Evolutionary conservation across 2,888 invertebrate species (phyloP).

Genomic region (Agonum fuliginosum): DNA sequence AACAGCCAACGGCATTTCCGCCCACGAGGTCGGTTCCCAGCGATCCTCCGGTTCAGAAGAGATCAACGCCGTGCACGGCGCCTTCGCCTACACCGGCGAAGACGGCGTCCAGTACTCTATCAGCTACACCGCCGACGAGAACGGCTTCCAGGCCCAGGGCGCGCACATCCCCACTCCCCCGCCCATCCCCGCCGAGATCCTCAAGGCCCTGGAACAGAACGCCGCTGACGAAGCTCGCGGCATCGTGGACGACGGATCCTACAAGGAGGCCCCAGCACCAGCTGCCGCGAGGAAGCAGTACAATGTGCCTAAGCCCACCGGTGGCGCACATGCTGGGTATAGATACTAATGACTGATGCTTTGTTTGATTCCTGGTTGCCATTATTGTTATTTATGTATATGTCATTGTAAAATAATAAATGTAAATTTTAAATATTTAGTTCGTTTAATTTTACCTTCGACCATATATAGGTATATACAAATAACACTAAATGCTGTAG

Average conservation of each 20-base stretch:
- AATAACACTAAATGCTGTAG: too few relatives aligned
- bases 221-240: constrained; percentile 68
- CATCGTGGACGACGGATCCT: constrained; percentile 61
- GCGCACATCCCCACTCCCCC: constrained; percentile 77
- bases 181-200: constrained; percentile 77
- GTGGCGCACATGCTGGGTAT: background rate
- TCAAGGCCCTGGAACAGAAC: constrained; percentile 73
- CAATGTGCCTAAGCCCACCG: constrained; percentile 8
- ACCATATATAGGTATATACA: too few relatives aligned
- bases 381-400: constrained; percentile 27
- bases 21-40: constrained; percentile 83
- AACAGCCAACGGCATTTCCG: constrained; percentile 74
- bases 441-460: background rate
- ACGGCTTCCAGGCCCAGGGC: constrained; percentile 76
- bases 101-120: constrained; percentile 76
- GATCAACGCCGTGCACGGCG: constrained; percentile 74
- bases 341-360: constrained; percentile 13
- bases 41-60: constrained; percentile 81
- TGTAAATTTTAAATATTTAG: background rate
- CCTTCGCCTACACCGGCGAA: constrained; percentile 77
- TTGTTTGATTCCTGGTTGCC: background rate
- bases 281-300: background rate
- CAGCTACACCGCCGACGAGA: constrained; percentile 77
- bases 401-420: constrained; percentile 21
- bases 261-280: constrained; percentile 20